Percentiles rank a stretch among this genome's conserved stretches.
Conservation (phyloP, 2,888 invertebrate genomes). For the Drosophila helvetica region DNA sequence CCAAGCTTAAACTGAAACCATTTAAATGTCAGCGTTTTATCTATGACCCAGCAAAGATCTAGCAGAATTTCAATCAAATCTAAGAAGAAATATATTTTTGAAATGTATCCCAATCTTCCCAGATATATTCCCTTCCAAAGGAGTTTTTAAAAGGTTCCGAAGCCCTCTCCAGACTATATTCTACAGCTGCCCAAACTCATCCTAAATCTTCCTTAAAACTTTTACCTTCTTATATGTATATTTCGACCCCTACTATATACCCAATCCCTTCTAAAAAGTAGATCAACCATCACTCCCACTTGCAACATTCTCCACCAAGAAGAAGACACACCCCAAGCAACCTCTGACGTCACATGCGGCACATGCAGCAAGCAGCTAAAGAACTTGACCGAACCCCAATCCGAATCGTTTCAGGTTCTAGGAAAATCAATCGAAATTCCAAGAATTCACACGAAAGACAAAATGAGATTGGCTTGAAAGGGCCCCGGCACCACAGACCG, state of each 20-base stretch:
- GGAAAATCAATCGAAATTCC: slow-evolving; percentile 82
- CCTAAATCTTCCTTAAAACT: neutral
- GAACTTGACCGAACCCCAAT: slow-evolving; percentile 28
- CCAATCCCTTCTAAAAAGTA: neutral
- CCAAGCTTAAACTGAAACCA: neutral
- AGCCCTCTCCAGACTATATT: neutral
- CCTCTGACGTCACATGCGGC: slow-evolving; percentile 63
- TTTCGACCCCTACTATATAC: too few relatives aligned
- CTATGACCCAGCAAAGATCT: neutral
- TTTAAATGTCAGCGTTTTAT: neutral
- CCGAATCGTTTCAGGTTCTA: slow-evolving; percentile 66
- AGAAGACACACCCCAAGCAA: slow-evolving; percentile 11
- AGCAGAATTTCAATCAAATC: neutral
- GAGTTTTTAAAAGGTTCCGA: neutral
- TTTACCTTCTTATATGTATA: too few relatives aligned
- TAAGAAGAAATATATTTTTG: too few relatives aligned
- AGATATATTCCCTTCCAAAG: neutral
- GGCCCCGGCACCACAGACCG: slow-evolving; percentile 11
- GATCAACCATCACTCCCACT: neutral
- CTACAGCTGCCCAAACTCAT: too few relatives aligned
- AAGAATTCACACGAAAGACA: slow-evolving; percentile 79
- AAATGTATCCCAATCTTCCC: too few relatives aligned
- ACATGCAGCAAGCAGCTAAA: slow-evolving; percentile 31
- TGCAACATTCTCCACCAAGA: neutral
- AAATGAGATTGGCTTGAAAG: slow-evolving; percentile 61